Conservation (phyloP, 1,140 invertebrate species). For the Muscidifurax raptorellus region DNA sequence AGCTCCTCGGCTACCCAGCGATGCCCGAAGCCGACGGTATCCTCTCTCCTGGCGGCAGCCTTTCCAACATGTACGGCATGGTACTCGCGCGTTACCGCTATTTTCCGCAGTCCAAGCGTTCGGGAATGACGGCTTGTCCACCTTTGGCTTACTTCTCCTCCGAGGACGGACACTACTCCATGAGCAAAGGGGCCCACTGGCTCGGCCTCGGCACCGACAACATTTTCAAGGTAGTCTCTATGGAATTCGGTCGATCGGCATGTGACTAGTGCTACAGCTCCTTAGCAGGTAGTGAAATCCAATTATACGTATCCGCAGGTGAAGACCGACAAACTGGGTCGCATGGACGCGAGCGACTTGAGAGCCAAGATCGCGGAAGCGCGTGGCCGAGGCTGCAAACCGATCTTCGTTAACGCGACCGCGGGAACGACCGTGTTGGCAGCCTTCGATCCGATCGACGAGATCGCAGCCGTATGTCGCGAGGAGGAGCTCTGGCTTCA, state of each 20-base stretch:
- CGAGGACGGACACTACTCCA: constrained; percentile 93
- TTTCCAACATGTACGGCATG: constrained; percentile 91
- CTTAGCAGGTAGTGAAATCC: too few relatives aligned
- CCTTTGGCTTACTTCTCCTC: constrained; percentile 83
- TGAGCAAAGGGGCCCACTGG: constrained; percentile 87
- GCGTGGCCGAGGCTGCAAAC: constrained; percentile 73
- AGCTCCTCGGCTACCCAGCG: constrained; percentile 81
- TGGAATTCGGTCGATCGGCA: too few relatives aligned
- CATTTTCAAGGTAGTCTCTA: constrained; percentile 70
- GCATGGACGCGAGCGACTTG: constrained; percentile 80
- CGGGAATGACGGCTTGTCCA: constrained; percentile 79
- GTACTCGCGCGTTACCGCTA: constrained; percentile 84
- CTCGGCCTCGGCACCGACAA: constrained; percentile 87
- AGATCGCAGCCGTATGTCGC: constrained; percentile 82
- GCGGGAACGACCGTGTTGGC: constrained; percentile 88
- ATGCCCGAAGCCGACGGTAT: constrained; percentile 81
- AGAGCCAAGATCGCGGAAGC: constrained; percentile 75
- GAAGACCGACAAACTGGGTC: constrained; percentile 80
- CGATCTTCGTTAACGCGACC: constrained; percentile 84
- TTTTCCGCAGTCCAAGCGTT: constrained; percentile 85
- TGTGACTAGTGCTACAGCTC: too few relatives aligned
- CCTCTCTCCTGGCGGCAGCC: constrained; percentile 89
- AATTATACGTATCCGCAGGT: constrained; percentile 71
- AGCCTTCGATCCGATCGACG: constrained; percentile 87
- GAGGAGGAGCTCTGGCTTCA: constrained; percentile 87